These are phyloP conservation scores for Hyles vespertilio DNA, from an alignment of 1,140 invertebrate genomes.

Conservation along the genomic window DNA sequence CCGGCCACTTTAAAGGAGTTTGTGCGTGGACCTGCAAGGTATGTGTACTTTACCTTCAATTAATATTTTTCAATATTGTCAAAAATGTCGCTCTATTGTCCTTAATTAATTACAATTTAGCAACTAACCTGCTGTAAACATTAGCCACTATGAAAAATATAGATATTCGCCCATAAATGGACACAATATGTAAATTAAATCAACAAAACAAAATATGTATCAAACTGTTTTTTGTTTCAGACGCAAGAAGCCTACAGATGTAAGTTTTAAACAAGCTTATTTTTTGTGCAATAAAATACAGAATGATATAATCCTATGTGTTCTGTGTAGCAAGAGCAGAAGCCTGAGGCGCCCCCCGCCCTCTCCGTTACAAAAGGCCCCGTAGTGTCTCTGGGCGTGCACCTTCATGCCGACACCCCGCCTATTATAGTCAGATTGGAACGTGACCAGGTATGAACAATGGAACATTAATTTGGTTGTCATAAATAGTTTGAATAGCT, in stretches of 20 bases:
- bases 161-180: too few species aligned
- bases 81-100: too few species aligned
- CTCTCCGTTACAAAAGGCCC: slow-evolving; percentile 26
- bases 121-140: too few species aligned
- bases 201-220: too few species aligned
- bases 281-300: too few species aligned
- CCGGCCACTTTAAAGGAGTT: slow-evolving; percentile 55
- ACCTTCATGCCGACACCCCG: slow-evolving; percentile 58
- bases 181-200: too few species aligned
- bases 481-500: background rate
- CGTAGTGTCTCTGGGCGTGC: slow-evolving; percentile 45
- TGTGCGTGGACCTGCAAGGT: slow-evolving; percentile 50
- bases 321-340: slow-evolving; percentile 3
- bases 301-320: background rate
- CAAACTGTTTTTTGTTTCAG: background rate
- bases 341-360: slow-evolving; percentile 2
- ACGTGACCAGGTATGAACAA: slow-evolving; percentile 41
- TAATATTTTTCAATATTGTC: too few species aligned
- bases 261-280: background rate
- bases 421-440: slow-evolving; percentile 42
- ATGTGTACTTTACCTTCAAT: slow-evolving; percentile 2
- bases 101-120: too few species aligned
- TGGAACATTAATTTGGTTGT: too few species aligned
- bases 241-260: background rate
- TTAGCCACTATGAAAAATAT: too few species aligned